Percentiles rank a stretch among this genome's conserved stretches.
These are phyloP conservation scores for Aythya fuligula DNA, from an alignment of 2,797 vertebrate genomes.

Conservation along the genomic window DNA sequence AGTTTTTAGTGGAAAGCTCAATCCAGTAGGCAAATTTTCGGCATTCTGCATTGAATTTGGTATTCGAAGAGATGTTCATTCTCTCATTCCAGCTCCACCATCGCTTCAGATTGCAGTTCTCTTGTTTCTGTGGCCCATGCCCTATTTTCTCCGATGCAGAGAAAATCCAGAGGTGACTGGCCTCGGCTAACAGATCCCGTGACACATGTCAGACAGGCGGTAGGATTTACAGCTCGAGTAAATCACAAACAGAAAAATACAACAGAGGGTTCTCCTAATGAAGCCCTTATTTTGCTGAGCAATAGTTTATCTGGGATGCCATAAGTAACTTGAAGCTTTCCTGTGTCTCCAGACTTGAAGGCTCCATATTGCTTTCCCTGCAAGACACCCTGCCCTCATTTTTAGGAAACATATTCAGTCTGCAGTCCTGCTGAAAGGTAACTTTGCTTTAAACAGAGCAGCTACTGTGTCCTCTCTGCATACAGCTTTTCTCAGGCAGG, in stretches of 20 bases:
- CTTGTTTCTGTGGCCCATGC: background rate
- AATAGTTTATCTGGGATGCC: background rate
- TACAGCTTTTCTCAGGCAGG: background rate
- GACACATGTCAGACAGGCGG: background rate
- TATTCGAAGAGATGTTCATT: background rate
- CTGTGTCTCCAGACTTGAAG: background rate
- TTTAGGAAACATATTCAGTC: background rate
- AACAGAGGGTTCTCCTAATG: background rate
- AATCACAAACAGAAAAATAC: background rate
- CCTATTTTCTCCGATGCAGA: background rate
- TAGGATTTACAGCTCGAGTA: background rate
- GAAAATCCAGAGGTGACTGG: background rate
- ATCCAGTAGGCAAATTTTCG: background rate
- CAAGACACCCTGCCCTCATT: background rate
- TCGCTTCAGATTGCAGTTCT: background rate
- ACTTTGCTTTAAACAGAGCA: background rate
- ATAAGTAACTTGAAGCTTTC: background rate
- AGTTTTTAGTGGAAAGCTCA: background rate
- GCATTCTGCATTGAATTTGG: background rate
- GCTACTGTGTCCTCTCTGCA: background rate
- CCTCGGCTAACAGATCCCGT: background rate
- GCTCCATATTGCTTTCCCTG: background rate
- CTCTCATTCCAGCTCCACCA: background rate
- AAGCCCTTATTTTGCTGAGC: background rate
- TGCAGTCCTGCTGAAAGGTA: background rate